phyloP scores from a whole-genome alignment of 1,140 invertebrate species.

The Phortica variegata region DNA sequence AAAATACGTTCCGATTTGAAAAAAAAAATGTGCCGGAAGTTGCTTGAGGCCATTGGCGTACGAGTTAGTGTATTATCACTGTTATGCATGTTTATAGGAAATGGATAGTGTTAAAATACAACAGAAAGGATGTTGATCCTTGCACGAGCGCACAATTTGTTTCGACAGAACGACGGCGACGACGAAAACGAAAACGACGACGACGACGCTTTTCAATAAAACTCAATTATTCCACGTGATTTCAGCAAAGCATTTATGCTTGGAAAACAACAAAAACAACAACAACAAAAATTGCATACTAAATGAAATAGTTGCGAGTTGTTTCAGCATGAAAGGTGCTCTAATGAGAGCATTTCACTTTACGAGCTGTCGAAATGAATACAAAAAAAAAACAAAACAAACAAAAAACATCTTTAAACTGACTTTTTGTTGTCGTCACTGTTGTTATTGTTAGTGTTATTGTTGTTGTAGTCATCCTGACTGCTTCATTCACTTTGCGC shows the following conservation, averaged over 20 bases:
- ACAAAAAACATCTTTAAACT: too few relatives aligned
- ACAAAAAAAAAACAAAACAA: too few relatives aligned
- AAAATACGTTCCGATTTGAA: constrained; percentile 17
- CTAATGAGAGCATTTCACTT: constrained; percentile 14
- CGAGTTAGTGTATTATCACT: not conserved
- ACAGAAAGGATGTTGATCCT: constrained; percentile 14
- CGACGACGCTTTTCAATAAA: not conserved
- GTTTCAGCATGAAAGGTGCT: not conserved
- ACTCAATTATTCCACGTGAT: constrained; percentile 35
- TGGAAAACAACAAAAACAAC: not conserved
- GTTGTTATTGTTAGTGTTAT: not conserved
- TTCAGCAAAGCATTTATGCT: not conserved
- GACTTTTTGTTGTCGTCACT: too few relatives aligned
- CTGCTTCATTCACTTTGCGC: not conserved
- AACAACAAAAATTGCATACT: not conserved
- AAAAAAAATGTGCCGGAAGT: constrained; percentile 41
- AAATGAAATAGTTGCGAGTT: constrained; percentile 10
- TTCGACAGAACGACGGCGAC: constrained; percentile 1
- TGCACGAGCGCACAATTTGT: constrained; percentile 9
- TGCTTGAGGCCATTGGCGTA: constrained; percentile 15
- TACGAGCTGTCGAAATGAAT: constrained; percentile 6
- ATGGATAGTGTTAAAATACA: not conserved
- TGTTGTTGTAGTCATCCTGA: not conserved
- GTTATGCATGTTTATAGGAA: not conserved
- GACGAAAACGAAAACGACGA: not conserved